Evolutionary conservation across 1,140 invertebrate species (phyloP).

Genomic region (Drosophila serrata): DNA sequence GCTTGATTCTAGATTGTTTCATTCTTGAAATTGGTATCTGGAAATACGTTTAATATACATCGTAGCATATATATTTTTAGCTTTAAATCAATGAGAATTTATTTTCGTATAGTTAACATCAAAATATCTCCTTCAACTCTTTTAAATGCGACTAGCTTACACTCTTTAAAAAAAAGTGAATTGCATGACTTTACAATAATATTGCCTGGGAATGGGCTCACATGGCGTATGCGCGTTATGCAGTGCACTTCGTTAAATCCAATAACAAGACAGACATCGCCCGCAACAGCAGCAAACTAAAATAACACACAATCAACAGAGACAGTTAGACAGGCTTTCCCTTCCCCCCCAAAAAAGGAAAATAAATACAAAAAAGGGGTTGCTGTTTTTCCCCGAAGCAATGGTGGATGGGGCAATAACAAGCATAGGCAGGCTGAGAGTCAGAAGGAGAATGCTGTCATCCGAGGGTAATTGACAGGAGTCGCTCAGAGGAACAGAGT

Average conservation of each 20-base stretch:
- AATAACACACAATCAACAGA: conserved; percentile 51
- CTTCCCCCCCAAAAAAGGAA: background rate
- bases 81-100: background rate
- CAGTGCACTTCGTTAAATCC: conserved; percentile 54
- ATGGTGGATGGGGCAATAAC: background rate
- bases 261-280: conserved; percentile 52
- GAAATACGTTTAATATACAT: background rate
- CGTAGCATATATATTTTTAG: background rate
- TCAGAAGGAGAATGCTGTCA: conserved; percentile 26
- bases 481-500: conserved; percentile 21
- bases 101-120: background rate
- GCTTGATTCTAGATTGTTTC: conserved; percentile 10
- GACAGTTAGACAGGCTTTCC: conserved; percentile 36
- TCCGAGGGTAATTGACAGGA: conserved; percentile 47
- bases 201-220: conserved; percentile 33
- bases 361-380: conserved; percentile 21
- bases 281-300: conserved; percentile 37
- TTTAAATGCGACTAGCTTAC: background rate
- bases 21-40: conserved; percentile 4
- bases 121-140: background rate
- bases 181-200: conserved; percentile 5
- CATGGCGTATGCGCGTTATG: conserved; percentile 51
- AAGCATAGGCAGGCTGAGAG: conserved; percentile 2
- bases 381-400: conserved; percentile 7
- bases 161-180: conserved; percentile 10